A percentile compares a stretch with the other conserved stretches of the same genome.
phyloP scores from a whole-genome alignment of 1,140 invertebrate species.

The Hirudo medicinalis region DNA sequence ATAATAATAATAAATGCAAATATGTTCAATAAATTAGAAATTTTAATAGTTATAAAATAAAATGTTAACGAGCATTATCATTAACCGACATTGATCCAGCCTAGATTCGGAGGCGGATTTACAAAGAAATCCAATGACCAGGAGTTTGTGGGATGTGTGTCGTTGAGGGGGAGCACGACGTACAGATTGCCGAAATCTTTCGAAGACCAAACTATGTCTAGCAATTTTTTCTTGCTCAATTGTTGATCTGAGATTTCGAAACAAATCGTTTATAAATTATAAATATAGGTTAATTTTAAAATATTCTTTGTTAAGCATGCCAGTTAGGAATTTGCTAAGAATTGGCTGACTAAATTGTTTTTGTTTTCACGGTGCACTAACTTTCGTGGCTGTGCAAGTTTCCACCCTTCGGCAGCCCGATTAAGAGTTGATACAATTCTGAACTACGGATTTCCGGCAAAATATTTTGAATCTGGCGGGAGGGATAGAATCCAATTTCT shows the following conservation, averaged over 20 bases:
- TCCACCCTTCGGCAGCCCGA: slow-evolving; percentile 18
- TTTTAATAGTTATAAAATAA: background rate
- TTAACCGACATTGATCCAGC: slow-evolving; percentile 18
- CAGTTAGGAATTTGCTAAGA: background rate
- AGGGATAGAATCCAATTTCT: slow-evolving; percentile 11
- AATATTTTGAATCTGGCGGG: slow-evolving; percentile 14
- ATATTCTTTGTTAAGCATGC: background rate
- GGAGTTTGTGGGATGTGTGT: background rate
- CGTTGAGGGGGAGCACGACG: background rate
- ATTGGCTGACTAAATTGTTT: background rate
- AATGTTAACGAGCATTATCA: background rate
- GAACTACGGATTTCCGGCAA: slow-evolving; percentile 2
- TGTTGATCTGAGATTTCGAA: slow-evolving; percentile 17
- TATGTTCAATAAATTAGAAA: background rate
- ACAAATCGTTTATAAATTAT: background rate
- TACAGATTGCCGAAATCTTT: slow-evolving; percentile 20
- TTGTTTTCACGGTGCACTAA: background rate
- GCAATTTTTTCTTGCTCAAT: slow-evolving; percentile 13
- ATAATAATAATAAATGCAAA: background rate
- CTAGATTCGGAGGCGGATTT: slow-evolving; percentile 9
- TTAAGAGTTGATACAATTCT: slow-evolving; percentile 11
- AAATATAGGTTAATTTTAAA: background rate
- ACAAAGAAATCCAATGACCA: slow-evolving; percentile 21
- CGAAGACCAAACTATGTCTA: slow-evolving; percentile 21
- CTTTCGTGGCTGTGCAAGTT: slow-evolving; percentile 20